Evolutionary conservation across 2,113 vertebrate species (phyloP), one percentile per base, ranked within the genome.

Genomic region (Noturus placidus): DNA sequence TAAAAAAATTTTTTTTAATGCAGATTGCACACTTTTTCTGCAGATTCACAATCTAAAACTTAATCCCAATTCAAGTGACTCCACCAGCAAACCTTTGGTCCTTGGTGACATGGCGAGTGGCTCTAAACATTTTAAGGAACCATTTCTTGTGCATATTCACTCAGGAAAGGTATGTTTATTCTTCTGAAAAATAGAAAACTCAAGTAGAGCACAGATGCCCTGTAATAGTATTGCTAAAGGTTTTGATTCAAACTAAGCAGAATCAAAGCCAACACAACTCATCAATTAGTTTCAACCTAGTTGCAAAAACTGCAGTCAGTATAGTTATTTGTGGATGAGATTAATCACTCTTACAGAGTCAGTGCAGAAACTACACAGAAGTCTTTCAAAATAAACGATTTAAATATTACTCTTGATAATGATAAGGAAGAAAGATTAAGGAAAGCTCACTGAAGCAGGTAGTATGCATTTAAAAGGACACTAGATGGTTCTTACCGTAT

Each of bases 31-130:
- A 20, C 1, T 65, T 54, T 38, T 54, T 0, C 54, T 35, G 5
- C 59, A 88, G 87, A 84, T 88, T 78, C 72, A 5, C 30, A 14
- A 88, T 79, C 33, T 88, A 42, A 88, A 88, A 78, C 72, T 88
- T 35, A 63, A 1, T 38, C 56, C 80, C 22, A 78, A 52, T 77
- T 83, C 70, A 65, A 67, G 22, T 54, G 70, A 87, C 42, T 35
- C 82, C 25, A 56, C 50, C 33, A 79, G 11, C 61, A 88, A 84
- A 88, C 72, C 50, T 4, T 56, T 78, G 61, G 46, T 54, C 35
- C 14, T 81, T 79, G 52, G 65, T 69, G 77, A 87, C 61, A 69
- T 42, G 63, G 0, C 15, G 33, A 54, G 30, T 78, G 69, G 2
- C 50, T 25, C 25, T 52, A 30, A 83, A 74, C 38, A 83, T 38